Evolutionary conservation across 2,797 vertebrate genomes (phyloP).

Genomic region (Mormyrus hasselquistii): DNA sequence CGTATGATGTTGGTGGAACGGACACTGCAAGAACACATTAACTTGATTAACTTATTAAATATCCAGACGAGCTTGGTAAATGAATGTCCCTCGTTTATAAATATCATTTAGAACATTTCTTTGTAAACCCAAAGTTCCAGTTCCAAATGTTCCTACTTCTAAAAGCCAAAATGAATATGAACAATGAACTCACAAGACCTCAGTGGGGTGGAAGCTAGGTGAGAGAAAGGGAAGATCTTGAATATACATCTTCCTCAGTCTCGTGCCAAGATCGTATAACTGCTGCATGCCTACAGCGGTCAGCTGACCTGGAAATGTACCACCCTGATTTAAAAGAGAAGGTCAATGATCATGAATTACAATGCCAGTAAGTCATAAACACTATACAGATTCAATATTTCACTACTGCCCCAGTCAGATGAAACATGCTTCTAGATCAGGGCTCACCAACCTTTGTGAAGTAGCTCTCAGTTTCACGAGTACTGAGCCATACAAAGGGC

Average conservation of each 20-base stretch:
- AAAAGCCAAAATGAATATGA: not conserved
- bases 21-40: conserved; percentile 57
- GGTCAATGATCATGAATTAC: conserved; percentile 2
- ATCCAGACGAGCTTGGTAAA: not conserved
- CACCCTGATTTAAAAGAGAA: conserved; percentile 65
- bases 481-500: too few relatives aligned
- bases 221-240: conserved; percentile 74
- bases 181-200: conserved; percentile 81
- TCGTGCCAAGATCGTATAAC: conserved; percentile 79
- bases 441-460: too few relatives aligned
- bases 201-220: conserved; percentile 67
- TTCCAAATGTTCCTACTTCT: not conserved
- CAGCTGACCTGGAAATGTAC: conserved; percentile 80
- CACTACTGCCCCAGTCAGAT: not conserved
- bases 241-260: conserved; percentile 73
- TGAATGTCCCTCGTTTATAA: not conserved
- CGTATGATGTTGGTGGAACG: conserved; percentile 89
- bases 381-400: not conserved
- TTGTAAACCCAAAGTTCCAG: not conserved
- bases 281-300: conserved; percentile 89
- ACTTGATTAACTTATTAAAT: not conserved
- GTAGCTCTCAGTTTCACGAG: too few relatives aligned
- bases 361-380: not conserved
- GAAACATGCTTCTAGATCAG: not conserved
- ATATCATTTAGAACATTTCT: not conserved